Conservation (phyloP, 2,888 invertebrate genomes). For the Xanthia togata region DNA sequence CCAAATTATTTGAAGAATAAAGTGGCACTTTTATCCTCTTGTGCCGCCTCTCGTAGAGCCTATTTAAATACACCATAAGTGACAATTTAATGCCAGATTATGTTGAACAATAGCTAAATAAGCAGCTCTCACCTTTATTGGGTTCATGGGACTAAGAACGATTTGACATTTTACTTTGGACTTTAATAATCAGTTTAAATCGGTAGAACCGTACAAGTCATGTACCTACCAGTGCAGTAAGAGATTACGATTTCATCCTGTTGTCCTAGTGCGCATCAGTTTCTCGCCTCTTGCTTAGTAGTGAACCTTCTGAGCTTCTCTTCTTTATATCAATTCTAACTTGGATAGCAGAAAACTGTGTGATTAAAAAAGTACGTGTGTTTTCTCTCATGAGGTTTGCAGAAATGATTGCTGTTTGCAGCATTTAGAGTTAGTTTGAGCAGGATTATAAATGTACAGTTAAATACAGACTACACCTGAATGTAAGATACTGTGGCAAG, state of each 20-base stretch:
- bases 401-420: constrained; percentile 42
- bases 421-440: constrained; percentile 40
- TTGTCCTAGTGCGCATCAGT: no score
- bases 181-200: neutral
- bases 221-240: neutral
- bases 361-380: constrained; percentile 64
- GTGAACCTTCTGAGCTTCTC: neutral
- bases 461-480: constrained; percentile 22
- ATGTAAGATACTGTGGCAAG: constrained; percentile 9
- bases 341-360: constrained; percentile 48
- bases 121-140: neutral
- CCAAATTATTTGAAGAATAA: neutral
- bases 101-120: neutral
- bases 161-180: neutral
- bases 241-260: neutral
- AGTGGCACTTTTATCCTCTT: neutral
- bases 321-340: constrained; percentile 25
- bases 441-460: constrained; percentile 28
- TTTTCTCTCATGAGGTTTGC: constrained; percentile 55
- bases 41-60: neutral
- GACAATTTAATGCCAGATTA: neutral
- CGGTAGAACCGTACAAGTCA: neutral
- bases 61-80: neutral
- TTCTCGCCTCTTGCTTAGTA: neutral
- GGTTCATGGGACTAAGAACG: neutral